Conservation (phyloP, 2,113 vertebrate species). For the Zosterops hypoxanthus region DNA sequence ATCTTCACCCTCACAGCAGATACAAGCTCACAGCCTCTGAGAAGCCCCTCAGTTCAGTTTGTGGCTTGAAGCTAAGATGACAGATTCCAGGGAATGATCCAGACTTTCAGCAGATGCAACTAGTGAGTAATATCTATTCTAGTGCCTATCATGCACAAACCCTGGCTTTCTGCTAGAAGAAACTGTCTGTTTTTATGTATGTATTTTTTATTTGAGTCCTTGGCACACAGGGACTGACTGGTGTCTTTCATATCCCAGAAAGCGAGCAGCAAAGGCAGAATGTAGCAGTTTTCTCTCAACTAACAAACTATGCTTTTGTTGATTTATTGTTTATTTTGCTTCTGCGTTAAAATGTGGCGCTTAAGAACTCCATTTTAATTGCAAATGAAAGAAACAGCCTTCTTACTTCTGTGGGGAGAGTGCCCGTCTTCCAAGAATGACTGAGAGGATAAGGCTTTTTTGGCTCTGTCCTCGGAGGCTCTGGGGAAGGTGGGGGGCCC, state of each 20-base stretch:
- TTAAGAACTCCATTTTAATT: constrained; percentile 37
- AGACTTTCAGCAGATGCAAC: constrained; percentile 59
- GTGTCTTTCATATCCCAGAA: constrained; percentile 1
- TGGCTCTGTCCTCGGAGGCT: neutral
- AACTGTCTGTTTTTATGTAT: constrained; percentile 57
- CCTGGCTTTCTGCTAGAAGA: constrained; percentile 53
- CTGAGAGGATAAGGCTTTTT: neutral
- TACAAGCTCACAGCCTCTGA: rapidly evolving
- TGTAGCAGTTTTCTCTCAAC: constrained; percentile 36
- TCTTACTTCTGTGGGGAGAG: neutral
- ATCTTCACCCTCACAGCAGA: neutral
- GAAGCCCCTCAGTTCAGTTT: neutral
- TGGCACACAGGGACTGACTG: constrained; percentile 4
- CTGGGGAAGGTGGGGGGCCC: neutral
- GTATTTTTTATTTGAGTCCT: constrained; percentile 37
- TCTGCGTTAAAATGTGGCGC: neutral
- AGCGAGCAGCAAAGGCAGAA: constrained; percentile 22
- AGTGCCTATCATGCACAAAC: constrained; percentile 43
- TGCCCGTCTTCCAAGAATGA: neutral
- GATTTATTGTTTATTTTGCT: constrained; percentile 61
- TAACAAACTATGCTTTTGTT: constrained; percentile 37
- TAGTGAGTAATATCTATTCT: constrained; percentile 65
- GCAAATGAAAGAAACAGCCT: constrained; percentile 21
- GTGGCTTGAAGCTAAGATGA: neutral
- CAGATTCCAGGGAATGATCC: constrained; percentile 45